Evolutionary conservation across 2,888 invertebrate species (phyloP).

Genomic region (Adelphocoris suturalis): DNA sequence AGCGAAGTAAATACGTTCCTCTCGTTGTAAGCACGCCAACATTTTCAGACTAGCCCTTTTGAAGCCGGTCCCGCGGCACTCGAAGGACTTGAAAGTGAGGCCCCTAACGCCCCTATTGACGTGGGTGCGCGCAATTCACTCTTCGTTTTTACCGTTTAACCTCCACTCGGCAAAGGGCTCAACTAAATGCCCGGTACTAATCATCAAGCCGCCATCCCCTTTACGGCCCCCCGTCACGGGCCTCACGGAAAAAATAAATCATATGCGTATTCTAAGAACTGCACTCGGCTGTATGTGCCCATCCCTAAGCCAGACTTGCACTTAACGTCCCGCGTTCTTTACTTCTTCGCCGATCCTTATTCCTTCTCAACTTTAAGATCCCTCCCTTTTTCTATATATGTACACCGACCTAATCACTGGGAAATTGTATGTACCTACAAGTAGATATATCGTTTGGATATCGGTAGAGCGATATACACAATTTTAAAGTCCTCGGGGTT

Average conservation of each 20-base stretch:
- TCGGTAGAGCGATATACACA: too few relatives aligned
- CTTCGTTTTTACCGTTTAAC: slow-evolving; percentile 40
- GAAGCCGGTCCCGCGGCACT: neutral
- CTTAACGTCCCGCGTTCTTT: slow-evolving; percentile 10
- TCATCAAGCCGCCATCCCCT: slow-evolving; percentile 54
- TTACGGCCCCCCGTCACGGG: slow-evolving; percentile 33
- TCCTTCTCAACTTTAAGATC: neutral
- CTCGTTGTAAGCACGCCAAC: neutral
- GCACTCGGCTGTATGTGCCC: neutral
- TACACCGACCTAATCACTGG: neutral
- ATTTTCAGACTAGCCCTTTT: neutral
- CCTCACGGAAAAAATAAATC: slow-evolving; percentile 34
- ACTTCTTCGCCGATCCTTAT: slow-evolving; percentile 31
- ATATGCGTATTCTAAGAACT: slow-evolving; percentile 52
- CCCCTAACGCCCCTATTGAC: slow-evolving; percentile 21
- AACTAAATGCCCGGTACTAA: slow-evolving; percentile 53
- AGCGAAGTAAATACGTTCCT: neutral
- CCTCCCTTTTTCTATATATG: neutral
- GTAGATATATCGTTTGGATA: neutral
- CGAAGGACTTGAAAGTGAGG: neutral
- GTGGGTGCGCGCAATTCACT: slow-evolving; percentile 42
- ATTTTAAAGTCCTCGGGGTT: too few relatives aligned
- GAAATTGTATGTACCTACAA: neutral
- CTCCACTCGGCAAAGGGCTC: slow-evolving; percentile 21
- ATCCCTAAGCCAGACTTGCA: slow-evolving; percentile 30